Evolutionary conservation across 1,140 invertebrate species (phyloP).

Genomic region (Magallana angulata): DNA sequence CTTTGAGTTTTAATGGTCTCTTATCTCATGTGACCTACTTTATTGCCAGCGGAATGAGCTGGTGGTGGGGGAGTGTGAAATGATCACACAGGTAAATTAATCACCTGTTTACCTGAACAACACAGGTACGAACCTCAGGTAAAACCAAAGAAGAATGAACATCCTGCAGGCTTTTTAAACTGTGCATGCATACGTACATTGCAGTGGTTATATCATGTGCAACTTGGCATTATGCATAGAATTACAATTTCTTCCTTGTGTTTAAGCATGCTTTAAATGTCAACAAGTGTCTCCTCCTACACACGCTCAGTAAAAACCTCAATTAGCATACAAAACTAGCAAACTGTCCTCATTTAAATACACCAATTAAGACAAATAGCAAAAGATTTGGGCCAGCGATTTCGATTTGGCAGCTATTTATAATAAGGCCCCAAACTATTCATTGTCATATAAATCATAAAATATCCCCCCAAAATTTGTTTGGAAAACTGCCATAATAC

Average conservation of each 20-base stretch:
- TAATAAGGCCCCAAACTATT: background rate
- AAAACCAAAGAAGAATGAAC: background rate
- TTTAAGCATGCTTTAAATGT: background rate
- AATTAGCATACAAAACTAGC: conserved; percentile 13
- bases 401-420: background rate
- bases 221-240: background rate
- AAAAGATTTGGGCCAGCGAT: conserved; percentile 1
- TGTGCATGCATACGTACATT: background rate
- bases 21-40: conserved; percentile 1
- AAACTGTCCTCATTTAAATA: background rate
- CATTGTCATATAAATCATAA: conserved; percentile 2
- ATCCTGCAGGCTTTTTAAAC: background rate
- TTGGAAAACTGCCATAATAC: conserved; percentile 14
- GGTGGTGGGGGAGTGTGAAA: conserved; percentile 34
- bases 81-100: conserved; percentile 33
- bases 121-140: conserved; percentile 8
- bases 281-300: background rate
- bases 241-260: conserved; percentile 14
- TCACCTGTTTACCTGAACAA: conserved; percentile 1
- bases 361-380: background rate
- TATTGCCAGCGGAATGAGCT: conserved; percentile 2
- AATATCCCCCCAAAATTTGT: background rate
- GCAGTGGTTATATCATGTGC: background rate
- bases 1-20: background rate
- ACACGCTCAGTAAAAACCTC: background rate